These are phyloP conservation scores for Rhaphigaster nebulosa DNA, from an alignment of 2,888 invertebrate species.

Conservation along the genomic window DNA sequence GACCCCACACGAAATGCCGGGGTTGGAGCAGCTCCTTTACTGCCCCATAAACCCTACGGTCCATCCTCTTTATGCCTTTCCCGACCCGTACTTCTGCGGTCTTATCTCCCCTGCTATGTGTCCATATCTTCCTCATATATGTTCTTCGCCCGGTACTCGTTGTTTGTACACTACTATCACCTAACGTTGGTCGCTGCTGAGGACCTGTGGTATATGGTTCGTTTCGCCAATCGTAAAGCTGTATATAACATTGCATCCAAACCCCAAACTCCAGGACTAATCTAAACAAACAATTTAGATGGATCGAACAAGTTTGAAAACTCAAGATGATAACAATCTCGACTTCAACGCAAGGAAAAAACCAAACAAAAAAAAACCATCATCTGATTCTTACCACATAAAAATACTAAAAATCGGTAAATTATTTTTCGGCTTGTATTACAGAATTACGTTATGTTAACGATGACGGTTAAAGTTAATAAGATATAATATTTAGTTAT, in stretches of 20 bases:
- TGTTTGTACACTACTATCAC: not conserved
- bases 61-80: constrained; percentile 8
- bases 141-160: not conserved
- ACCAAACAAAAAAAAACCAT: too few species aligned
- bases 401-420: too few species aligned
- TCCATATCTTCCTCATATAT: not conserved
- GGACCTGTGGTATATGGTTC: not conserved
- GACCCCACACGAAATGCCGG: not conserved
- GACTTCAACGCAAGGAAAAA: too few species aligned
- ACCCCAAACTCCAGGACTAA: not conserved
- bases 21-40: not conserved
- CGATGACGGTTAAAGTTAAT: too few species aligned
- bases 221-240: not conserved
- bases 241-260: too few species aligned
- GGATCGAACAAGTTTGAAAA: not conserved
- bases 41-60: not conserved
- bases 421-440: too few species aligned
- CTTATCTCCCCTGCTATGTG: not conserved
- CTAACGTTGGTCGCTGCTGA: not conserved
- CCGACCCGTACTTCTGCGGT: not conserved
- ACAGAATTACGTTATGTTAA: too few species aligned
- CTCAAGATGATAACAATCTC: too few species aligned
- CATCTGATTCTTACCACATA: too few species aligned
- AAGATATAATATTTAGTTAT: too few species aligned
- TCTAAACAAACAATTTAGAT: not conserved